Evolutionary conservation across 2,113 vertebrate genomes (phyloP).

Genomic region (Daboia siamensis): DNA sequence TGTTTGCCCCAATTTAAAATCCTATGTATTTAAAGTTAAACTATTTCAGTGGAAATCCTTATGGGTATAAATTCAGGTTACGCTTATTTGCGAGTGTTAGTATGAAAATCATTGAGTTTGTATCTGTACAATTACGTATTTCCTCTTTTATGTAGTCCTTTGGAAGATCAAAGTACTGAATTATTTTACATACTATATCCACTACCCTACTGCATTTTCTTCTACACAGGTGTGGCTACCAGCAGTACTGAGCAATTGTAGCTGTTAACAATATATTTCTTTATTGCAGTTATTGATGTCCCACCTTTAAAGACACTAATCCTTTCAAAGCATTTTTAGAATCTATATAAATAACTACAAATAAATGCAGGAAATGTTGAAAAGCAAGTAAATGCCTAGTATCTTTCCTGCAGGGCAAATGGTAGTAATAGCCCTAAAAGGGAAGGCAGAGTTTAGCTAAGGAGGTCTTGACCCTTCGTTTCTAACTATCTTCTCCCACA

Average conservation of each 20-base stretch:
- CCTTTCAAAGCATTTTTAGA: background rate
- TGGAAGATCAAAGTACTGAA: background rate
- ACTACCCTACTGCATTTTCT: background rate
- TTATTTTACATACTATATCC: background rate
- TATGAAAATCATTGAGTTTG: background rate
- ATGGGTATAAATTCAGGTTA: background rate
- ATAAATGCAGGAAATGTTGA: background rate
- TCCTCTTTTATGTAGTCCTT: background rate
- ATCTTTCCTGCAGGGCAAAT: background rate
- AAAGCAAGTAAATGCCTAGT: background rate
- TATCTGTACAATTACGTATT: background rate
- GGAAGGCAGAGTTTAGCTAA: background rate
- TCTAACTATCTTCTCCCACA: background rate
- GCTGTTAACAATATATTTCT: background rate
- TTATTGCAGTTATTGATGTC: background rate
- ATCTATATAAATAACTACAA: background rate
- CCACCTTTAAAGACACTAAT: background rate
- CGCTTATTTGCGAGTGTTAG: background rate
- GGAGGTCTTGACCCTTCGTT: background rate
- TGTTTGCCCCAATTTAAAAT: background rate
- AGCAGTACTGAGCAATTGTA: background rate
- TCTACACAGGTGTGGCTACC: background rate
- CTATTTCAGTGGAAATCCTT: background rate
- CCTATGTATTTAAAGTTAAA: background rate
- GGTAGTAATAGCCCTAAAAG: background rate